These are phyloP conservation scores for Priocnemis perturbator DNA, from an alignment of 2,888 invertebrate genomes.

Conservation along the genomic window DNA sequence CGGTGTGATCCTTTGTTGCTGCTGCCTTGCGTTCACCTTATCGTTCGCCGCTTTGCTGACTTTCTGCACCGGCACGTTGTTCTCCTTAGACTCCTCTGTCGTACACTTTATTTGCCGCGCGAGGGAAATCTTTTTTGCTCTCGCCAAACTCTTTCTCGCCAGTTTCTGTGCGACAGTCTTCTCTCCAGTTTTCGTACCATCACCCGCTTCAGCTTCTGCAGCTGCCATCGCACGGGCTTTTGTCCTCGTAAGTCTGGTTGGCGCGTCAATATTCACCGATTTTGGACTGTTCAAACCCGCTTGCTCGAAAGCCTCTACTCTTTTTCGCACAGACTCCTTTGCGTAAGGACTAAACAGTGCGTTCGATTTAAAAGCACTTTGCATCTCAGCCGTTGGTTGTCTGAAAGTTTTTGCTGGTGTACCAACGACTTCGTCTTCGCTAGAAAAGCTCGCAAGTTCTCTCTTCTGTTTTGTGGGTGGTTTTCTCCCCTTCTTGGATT, in stretches of 20 bases:
- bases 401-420: constrained; percentile 54
- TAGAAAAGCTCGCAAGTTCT: constrained; percentile 39
- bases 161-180: constrained; percentile 59
- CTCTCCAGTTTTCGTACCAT: constrained; percentile 19
- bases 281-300: constrained; percentile 73
- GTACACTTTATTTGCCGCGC: constrained; percentile 60
- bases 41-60: constrained; percentile 43
- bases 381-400: constrained; percentile 45
- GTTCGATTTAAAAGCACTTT: constrained; percentile 66
- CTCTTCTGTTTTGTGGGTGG: constrained; percentile 38
- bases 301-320: constrained; percentile 80
- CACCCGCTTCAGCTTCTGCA: constrained; percentile 44
- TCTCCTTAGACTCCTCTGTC: constrained; percentile 67
- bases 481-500: constrained; percentile 26
- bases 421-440: constrained; percentile 57
- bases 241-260: constrained; percentile 77
- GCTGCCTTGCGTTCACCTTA: constrained; percentile 56
- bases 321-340: constrained; percentile 79
- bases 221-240: constrained; percentile 79
- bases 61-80: constrained; percentile 52
- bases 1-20: constrained; percentile 63
- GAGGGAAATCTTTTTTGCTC: constrained; percentile 66
- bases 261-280: constrained; percentile 48
- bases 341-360: constrained; percentile 78
- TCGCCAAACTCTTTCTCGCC: constrained; percentile 68